Conservation (phyloP, 2,888 invertebrate genomes). For the Pyrochroa serraticornis region DNA sequence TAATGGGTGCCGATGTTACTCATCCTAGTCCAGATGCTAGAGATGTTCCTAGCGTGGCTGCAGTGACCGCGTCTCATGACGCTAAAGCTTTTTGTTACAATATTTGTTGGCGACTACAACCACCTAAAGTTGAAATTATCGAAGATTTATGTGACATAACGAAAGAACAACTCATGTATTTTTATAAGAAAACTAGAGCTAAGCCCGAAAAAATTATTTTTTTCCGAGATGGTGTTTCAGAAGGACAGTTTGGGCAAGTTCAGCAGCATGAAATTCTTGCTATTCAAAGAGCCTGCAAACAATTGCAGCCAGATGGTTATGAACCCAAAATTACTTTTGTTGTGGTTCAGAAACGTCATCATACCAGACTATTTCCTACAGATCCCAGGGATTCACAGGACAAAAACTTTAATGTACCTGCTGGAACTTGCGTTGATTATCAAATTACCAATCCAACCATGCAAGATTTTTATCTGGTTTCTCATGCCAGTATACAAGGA, state of each 20-base stretch:
- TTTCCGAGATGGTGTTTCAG: constrained; percentile 86
- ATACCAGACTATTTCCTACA: constrained; percentile 73
- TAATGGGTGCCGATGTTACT: constrained; percentile 87
- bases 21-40: constrained; percentile 84
- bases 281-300: constrained; percentile 73
- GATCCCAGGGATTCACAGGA: constrained; percentile 58
- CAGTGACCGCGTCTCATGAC: constrained; percentile 79
- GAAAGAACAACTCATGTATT: constrained; percentile 67
- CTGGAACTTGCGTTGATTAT: constrained; percentile 72
- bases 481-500: constrained; percentile 76
- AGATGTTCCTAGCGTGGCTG: constrained; percentile 70
- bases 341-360: constrained; percentile 96
- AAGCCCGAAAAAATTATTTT: constrained; percentile 73
- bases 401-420: constrained; percentile 67
- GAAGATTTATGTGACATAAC: constrained; percentile 66
- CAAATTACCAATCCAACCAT: constrained; percentile 85
- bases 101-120: constrained; percentile 78
- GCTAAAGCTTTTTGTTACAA: constrained; percentile 71
- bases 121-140: constrained; percentile 76
- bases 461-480: constrained; percentile 83
- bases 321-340: constrained; percentile 86
- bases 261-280: constrained; percentile 68
- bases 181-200: constrained; percentile 56
- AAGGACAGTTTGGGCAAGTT: constrained; percentile 80
- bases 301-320: constrained; percentile 56